phyloP scores from a whole-genome alignment of 2,797 vertebrate species.

The Schizopygopsis malacanthus region DNA sequence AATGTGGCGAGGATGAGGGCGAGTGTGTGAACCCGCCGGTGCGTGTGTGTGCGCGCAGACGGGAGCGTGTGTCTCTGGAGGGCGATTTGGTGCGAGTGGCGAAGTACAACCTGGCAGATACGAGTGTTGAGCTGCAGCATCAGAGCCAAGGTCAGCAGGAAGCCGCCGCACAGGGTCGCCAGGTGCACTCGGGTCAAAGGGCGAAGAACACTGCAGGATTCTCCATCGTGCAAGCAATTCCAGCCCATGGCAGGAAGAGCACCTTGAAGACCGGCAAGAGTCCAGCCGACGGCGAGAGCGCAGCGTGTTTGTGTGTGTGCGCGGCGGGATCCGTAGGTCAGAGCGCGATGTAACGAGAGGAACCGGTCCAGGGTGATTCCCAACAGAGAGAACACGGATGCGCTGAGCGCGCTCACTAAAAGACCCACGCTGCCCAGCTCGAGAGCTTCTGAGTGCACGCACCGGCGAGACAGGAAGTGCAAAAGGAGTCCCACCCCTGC shows the following conservation, averaged over 20 bases:
- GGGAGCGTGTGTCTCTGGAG: constrained; percentile 90
- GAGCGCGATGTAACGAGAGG: constrained; percentile 90
- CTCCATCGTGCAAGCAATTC: constrained; percentile 84
- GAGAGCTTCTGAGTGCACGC: constrained; percentile 77
- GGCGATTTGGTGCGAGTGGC: constrained; percentile 93
- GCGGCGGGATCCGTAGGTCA: constrained; percentile 89
- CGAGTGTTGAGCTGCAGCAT: constrained; percentile 92
- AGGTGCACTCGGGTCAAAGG: constrained; percentile 89
- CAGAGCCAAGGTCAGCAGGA: constrained; percentile 83
- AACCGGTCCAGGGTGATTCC: constrained; percentile 93
- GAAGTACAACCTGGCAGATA: constrained; percentile 87
- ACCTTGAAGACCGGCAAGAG: constrained; percentile 81
- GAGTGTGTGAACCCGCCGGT: constrained; percentile 86
- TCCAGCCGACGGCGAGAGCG: constrained; percentile 88
- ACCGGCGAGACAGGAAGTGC: constrained; percentile 86
- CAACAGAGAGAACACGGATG: constrained; percentile 90
- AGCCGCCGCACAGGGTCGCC: constrained; percentile 84
- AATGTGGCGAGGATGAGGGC: constrained; percentile 89
- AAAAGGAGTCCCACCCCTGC: constrained; percentile 88
- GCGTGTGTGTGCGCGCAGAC: constrained; percentile 75
- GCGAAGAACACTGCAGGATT: constrained; percentile 84
- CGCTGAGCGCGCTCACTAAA: constrained; percentile 87
- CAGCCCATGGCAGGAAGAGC: constrained; percentile 88
- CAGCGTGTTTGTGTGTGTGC: constrained; percentile 84
- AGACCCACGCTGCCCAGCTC: constrained; percentile 86